A percentile compares a stretch with the other conserved stretches of the same genome.
Conservation (phyloP, 2,113 vertebrate genomes). For the Lepus timidus region DNA sequence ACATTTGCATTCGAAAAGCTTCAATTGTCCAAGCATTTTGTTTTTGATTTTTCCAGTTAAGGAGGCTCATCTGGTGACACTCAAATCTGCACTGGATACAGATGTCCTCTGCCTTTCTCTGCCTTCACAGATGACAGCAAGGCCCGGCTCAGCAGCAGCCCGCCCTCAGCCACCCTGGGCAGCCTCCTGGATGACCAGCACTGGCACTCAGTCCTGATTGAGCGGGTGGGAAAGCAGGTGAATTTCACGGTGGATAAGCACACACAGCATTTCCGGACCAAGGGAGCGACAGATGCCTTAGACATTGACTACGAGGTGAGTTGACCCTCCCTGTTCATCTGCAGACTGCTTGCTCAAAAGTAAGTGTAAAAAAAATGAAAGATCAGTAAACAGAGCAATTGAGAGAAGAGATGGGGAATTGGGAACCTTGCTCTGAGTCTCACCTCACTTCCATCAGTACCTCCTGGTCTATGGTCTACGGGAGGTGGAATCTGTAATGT, state of each 20-base stretch:
- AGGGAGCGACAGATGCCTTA: slow-evolving; percentile 94
- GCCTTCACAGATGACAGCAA: slow-evolving; percentile 91
- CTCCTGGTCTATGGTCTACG: neutral
- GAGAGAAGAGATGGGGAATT: neutral
- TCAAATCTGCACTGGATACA: neutral
- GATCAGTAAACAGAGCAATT: neutral
- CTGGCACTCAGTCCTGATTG: slow-evolving; percentile 97
- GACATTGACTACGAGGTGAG: slow-evolving; percentile 99
- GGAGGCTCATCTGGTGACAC: too few species aligned
- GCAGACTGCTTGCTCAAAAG: too few species aligned
- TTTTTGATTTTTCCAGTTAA: too few species aligned
- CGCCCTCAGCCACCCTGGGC: slow-evolving; percentile 91
- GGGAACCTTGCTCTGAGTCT: too few species aligned
- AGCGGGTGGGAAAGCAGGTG: slow-evolving; percentile 97
- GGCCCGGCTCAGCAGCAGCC: slow-evolving; percentile 89
- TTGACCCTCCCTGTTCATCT: neutral
- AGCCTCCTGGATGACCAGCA: slow-evolving; percentile 98
- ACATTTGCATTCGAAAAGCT: too few species aligned
- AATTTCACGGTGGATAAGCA: slow-evolving; percentile 97
- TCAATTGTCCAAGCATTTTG: too few species aligned
- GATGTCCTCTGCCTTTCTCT: neutral
- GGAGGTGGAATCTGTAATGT: neutral
- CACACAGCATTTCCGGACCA: slow-evolving; percentile 94
- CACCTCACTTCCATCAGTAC: neutral
- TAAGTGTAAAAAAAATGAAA: neutral